Evolutionary conservation across 2,797 vertebrate species (phyloP).

Genomic region (Xyrichtys novacula): DNA sequence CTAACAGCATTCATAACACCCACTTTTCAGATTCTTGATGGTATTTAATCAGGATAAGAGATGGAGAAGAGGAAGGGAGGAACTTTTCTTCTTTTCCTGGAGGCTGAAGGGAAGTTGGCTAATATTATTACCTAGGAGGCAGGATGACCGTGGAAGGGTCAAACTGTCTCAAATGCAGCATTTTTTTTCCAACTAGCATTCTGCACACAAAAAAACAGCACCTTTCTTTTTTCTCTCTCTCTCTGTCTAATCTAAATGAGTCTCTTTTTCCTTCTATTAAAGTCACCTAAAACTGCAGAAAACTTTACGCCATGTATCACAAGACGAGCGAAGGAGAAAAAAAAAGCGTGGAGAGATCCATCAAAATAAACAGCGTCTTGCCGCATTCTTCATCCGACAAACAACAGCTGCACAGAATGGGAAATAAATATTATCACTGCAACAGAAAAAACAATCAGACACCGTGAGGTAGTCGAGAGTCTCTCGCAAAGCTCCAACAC

Average conservation of each 20-base stretch:
- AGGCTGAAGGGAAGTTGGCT: slow-evolving; percentile 61
- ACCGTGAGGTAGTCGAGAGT: slow-evolving; percentile 50
- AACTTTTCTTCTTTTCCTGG: slow-evolving; percentile 28
- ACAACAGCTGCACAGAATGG: slow-evolving; percentile 81
- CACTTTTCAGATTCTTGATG: slow-evolving; percentile 35
- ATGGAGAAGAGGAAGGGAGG: slow-evolving; percentile 34
- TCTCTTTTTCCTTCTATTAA: slow-evolving; percentile 39
- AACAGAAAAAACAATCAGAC: slow-evolving; percentile 72
- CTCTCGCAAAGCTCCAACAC: slow-evolving; percentile 50
- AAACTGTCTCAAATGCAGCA: slow-evolving; percentile 58
- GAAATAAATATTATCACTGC: slow-evolving; percentile 81
- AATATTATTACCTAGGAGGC: slow-evolving; percentile 63
- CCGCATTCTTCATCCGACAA: slow-evolving; percentile 69
- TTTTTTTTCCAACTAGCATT: slow-evolving; percentile 62
- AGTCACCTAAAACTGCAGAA: slow-evolving; percentile 33
- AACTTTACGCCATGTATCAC: slow-evolving; percentile 47
- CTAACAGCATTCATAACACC: slow-evolving; percentile 35
- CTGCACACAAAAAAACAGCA: slow-evolving; percentile 23
- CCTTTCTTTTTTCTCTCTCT: slow-evolving; percentile 18
- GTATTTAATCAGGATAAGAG: slow-evolving; percentile 59
- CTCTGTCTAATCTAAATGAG: slow-evolving; percentile 38
- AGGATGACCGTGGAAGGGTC: slow-evolving; percentile 61
- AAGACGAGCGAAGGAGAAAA: slow-evolving; percentile 48
- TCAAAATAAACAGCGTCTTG: slow-evolving; percentile 72
- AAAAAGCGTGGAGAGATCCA: slow-evolving; percentile 40